Base-by-base conservation (phyloP, 2,113 vertebrate species). In the Triplophysa siluroides region DNA sequence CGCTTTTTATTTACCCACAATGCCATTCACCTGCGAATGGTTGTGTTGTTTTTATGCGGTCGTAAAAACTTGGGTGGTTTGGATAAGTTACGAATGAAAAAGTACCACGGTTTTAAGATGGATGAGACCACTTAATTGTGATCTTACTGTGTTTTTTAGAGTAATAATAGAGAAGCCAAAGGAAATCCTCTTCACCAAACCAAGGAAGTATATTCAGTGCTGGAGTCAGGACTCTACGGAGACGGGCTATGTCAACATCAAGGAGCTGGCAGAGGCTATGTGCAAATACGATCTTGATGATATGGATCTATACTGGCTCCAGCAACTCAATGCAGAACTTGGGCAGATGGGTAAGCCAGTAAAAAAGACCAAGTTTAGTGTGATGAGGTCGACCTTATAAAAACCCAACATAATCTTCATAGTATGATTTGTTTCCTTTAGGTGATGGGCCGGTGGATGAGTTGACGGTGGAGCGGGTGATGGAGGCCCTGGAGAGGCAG, bases 251-350 rank as follows among this genome's bases (percentile, higher is more conserved):
- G 89, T 96, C 64, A 96, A 95, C 91, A 97, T 98, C 83, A 90
- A 92, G 60, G 96, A 98, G 86, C 74, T 98, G 87, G 96, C 97
- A 0, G 95, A 98, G 88, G 93, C 93, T 84, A 90, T 98, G 91
- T 98, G 97, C 87, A 95, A 95, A 82, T 99, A 98, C 78, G 97
- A 99, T 80, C 91, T 99, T 90, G 97, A 99, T 67, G 95, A 98
- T 78, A 94, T 95, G 93, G 97, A 99, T 85, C 94, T 98, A 21
- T 92, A 94, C 86, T 99, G 97, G 97, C 95, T 99, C 60, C 93
- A 94, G 47, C 81, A 92, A 13, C 92, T 97, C 83, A 98, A 98
- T 90, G 88, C 85, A 26, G 94, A 97, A 80, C 96, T 98, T 14
- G 81, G 86, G 24, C 89, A 91, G 82, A 98, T 98, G 96, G 97